Evolutionary conservation across 2,888 invertebrate species (phyloP).

Genomic region (Chaitophorus viminalis): DNA sequence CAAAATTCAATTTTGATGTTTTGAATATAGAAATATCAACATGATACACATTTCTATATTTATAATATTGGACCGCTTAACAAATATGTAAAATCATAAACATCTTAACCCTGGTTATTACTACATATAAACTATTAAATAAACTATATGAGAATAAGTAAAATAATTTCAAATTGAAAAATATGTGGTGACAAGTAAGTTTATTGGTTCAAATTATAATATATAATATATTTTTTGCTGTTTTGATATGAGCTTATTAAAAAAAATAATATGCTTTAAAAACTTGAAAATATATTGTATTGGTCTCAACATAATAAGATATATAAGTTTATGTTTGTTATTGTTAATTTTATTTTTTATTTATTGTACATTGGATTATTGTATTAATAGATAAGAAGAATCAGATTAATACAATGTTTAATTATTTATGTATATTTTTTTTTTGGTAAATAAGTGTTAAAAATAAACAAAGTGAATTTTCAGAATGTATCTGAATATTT

Average conservation of each 20-base stretch:
- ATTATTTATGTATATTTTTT: constrained; percentile 12
- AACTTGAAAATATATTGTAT: constrained; percentile 14
- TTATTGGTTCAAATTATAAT: not conserved
- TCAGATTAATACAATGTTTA: constrained; percentile 16
- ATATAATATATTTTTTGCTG: constrained; percentile 8
- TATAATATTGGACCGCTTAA: too few relatives aligned
- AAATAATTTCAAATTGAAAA: not conserved
- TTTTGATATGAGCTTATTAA: constrained; percentile 10
- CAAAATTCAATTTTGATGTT: too few relatives aligned
- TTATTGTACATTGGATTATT: not conserved
- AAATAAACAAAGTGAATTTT: not conserved
- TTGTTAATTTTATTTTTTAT: constrained; percentile 10
- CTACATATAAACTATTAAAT: not conserved
- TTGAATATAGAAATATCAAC: too few relatives aligned
- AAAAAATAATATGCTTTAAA: constrained; percentile 9
- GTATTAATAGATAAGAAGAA: not conserved
- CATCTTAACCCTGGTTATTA: too few relatives aligned
- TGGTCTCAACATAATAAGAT: constrained; percentile 6
- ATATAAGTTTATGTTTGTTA: constrained; percentile 17
- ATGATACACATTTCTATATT: too few relatives aligned
- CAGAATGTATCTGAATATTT: not conserved
- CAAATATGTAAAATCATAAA: too few relatives aligned
- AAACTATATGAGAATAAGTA: not conserved
- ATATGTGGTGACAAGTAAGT: not conserved
- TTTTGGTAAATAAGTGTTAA: constrained; percentile 16